Conservation (phyloP, 2,888 invertebrate genomes). For the Tricholauxania praeusta region DNA sequence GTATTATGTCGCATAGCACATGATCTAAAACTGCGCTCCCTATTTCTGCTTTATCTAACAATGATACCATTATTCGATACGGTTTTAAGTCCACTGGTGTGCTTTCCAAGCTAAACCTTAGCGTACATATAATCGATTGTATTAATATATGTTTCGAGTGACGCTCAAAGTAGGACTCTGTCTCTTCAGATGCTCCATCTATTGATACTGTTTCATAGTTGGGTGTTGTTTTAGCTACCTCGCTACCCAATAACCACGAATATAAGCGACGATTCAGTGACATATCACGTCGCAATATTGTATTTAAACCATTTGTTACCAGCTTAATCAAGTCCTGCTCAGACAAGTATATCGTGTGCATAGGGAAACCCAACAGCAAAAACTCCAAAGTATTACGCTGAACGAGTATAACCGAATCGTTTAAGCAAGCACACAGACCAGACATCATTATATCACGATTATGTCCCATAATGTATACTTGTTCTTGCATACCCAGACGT, state of each 20-base stretch:
- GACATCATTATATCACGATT: slow-evolving; percentile 86
- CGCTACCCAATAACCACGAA: slow-evolving; percentile 85
- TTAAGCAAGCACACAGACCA: slow-evolving; percentile 82
- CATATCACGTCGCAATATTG: slow-evolving; percentile 87
- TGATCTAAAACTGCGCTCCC: slow-evolving; percentile 82
- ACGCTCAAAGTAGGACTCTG: slow-evolving; percentile 73
- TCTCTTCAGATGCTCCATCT: slow-evolving; percentile 43
- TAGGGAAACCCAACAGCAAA: slow-evolving; percentile 84
- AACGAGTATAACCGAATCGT: slow-evolving; percentile 84
- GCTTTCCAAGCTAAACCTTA: slow-evolving; percentile 72
- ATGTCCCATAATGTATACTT: slow-evolving; percentile 84
- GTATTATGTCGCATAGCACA: slow-evolving; percentile 83
- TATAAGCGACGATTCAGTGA: slow-evolving; percentile 87
- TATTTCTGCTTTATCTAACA: slow-evolving; percentile 89
- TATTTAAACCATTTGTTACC: slow-evolving; percentile 79
- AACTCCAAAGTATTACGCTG: slow-evolving; percentile 89
- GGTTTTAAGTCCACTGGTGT: slow-evolving; percentile 75
- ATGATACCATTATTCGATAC: slow-evolving; percentile 83
- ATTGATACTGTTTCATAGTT: slow-evolving; percentile 56
- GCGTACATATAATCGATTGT: slow-evolving; percentile 74
- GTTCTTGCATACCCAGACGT: slow-evolving; percentile 82
- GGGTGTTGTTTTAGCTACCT: slow-evolving; percentile 71
- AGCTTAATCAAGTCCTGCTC: slow-evolving; percentile 78
- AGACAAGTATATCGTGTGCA: slow-evolving; percentile 80
- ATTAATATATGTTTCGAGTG: slow-evolving; percentile 78